Percentiles rank a stretch among this genome's conserved stretches.
phyloP scores from a whole-genome alignment of 2,888 invertebrate genomes.

The Chironomus riparius region DNA sequence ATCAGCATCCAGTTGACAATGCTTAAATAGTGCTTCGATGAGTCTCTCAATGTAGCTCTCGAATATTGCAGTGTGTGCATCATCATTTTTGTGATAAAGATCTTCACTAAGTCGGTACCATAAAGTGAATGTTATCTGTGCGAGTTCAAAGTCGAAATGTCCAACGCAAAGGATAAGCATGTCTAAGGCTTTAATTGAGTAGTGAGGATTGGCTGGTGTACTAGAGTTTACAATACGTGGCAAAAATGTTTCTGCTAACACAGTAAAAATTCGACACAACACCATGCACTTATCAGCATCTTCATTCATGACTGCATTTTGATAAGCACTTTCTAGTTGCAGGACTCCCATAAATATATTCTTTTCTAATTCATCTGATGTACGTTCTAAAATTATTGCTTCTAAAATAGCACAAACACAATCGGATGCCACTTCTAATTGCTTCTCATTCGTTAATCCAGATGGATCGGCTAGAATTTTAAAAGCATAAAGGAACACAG shows the following conservation, averaged over 20 bases:
- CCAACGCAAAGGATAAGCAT: conserved; percentile 85
- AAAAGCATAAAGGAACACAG: conserved; percentile 63
- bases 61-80: conserved; percentile 70
- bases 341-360: conserved; percentile 74
- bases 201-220: conserved; percentile 54
- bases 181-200: conserved; percentile 76
- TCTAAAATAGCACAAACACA: conserved; percentile 80
- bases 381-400: conserved; percentile 59
- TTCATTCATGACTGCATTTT: conserved; percentile 84
- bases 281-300: conserved; percentile 90
- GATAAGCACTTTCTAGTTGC: conserved; percentile 74
- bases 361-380: conserved; percentile 63
- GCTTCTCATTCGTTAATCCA: conserved; percentile 44
- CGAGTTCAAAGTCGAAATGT: conserved; percentile 95
- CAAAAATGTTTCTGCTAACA: conserved; percentile 83
- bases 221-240: conserved; percentile 65
- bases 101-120: conserved; percentile 96
- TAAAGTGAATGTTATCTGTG: conserved; percentile 86
- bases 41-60: conserved; percentile 84
- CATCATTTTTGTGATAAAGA: conserved; percentile 78
- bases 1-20: conserved; percentile 94
- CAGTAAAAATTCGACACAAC: conserved; percentile 91
- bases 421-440: conserved; percentile 87
- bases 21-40: conserved; percentile 80
- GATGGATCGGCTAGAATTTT: conserved; percentile 55